Conservation (phyloP, 2,888 invertebrate species). For the Phragmatobia fuliginosa region DNA sequence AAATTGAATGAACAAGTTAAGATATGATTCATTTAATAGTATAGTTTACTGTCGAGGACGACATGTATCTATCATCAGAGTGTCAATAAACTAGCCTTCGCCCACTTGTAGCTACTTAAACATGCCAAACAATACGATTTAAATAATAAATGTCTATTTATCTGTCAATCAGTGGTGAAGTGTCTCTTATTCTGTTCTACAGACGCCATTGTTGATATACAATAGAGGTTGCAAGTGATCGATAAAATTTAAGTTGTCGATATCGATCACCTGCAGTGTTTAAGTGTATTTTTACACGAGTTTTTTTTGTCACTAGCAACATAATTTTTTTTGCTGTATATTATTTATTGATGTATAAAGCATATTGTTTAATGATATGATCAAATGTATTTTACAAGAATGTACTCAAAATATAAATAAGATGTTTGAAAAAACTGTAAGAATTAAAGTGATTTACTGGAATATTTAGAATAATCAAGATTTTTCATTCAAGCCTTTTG, state of each 20-base stretch:
- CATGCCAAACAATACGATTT: slow-evolving; percentile 48
- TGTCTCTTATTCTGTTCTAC: slow-evolving; percentile 24
- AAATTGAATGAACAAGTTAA: slow-evolving; percentile 3
- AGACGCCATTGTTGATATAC: slow-evolving; percentile 15
- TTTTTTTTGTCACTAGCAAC: neutral
- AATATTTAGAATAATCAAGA: no score
- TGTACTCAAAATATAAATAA: no score
- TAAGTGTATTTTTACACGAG: neutral
- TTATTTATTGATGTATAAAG: neutral
- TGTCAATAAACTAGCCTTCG: slow-evolving; percentile 44
- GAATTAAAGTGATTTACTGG: no score
- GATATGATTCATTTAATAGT: slow-evolving; percentile 21
- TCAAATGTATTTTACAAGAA: neutral
- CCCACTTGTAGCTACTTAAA: slow-evolving; percentile 42
- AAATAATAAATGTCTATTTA: slow-evolving; percentile 58
- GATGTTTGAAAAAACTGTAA: no score
- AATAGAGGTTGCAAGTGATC: neutral
- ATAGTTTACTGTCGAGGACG: slow-evolving; percentile 21
- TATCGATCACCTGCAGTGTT: neutral
- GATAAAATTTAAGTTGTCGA: slow-evolving; percentile 7
- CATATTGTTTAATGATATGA: neutral
- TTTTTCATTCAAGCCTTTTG: no score
- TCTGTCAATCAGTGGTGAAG: slow-evolving; percentile 57
- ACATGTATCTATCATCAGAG: slow-evolving; percentile 28
- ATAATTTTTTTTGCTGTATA: neutral